Evolutionary conservation across 1,140 invertebrate genomes (phyloP), one percentile per base, ranked within the genome.

Genomic region (Drosophila grimshawi): DNA sequence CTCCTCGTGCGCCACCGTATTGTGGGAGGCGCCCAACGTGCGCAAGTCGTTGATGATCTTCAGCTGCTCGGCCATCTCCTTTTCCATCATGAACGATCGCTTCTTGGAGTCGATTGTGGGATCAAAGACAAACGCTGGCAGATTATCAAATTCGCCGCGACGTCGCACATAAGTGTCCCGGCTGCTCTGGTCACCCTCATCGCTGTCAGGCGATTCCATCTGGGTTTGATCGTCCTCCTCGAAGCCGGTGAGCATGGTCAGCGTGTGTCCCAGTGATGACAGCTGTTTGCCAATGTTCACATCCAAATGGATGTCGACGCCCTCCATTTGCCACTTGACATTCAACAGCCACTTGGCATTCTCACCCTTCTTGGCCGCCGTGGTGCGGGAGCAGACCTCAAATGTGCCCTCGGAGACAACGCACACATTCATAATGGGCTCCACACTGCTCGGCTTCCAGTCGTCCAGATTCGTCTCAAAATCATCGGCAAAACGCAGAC

Each of bases 241-340:
- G 61, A 97, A 96, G 6, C 95, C 95, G 2, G 98, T 98, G 32
- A 99, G 93, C 94, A 97, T 97, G 0, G 98, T 99, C 8, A 99
- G 94, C 1, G 98, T 99, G 90, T 98, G 97, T 1, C 98, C 98
- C 19, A 99, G 93, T 2, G 97, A 96, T 2, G 97, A 98, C 11
- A 99, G 93, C 90, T 99, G 97, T 92, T 99, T 99, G 33, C 99
- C 98, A 30, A 99, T 97, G 91, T 97, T 98, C 0, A 98, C 97
- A 92, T 99, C 98, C 51, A 99, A 93, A 92, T 99, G 97, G 64
- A 99, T 98, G 90, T 99, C 98, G 11, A 99, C 98, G 61, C 99
- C 99, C 93, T 99, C 97, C 99, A 99, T 99, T 93, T 99, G 96
- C 98, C 98, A 99, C 76, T 98, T 96, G 0, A 99, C 97, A 93